phyloP scores from a whole-genome alignment of 2,113 vertebrate species.

The Panthera uncia region DNA sequence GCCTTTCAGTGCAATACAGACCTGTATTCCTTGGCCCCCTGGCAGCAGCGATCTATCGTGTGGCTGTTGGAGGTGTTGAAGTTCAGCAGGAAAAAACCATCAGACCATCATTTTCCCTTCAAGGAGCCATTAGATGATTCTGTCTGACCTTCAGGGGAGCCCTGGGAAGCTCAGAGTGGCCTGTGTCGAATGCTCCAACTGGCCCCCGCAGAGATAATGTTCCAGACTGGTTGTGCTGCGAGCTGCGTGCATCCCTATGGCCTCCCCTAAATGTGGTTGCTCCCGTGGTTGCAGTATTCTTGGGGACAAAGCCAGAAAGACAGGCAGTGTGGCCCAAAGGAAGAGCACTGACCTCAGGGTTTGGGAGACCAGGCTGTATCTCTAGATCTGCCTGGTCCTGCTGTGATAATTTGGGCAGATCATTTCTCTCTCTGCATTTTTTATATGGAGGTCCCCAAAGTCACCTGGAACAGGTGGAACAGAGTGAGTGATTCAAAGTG shows the following conservation, averaged over 20 bases:
- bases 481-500: not conserved
- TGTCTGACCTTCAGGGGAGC: conserved; percentile 43
- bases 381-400: not conserved
- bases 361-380: not conserved
- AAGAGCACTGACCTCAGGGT: not conserved
- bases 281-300: not conserved
- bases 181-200: not conserved
- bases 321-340: not conserved
- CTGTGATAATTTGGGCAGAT: not conserved
- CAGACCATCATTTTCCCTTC: conserved; percentile 48
- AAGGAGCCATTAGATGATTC: conserved; percentile 52
- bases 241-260: not conserved
- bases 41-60: not conserved
- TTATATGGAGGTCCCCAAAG: not conserved
- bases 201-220: not conserved
- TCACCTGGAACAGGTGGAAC: not conserved
- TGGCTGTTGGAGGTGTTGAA: conserved; percentile 5
- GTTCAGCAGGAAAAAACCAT: conserved; percentile 15
- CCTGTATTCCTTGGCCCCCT: not conserved
- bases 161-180: not conserved
- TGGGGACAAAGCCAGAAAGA: not conserved
- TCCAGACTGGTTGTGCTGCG: not conserved
- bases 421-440: not conserved
- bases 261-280: not conserved
- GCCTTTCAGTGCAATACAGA: not conserved